phyloP scores from a whole-genome alignment of 1,140 invertebrate genomes.

The Tribolium madens region DNA sequence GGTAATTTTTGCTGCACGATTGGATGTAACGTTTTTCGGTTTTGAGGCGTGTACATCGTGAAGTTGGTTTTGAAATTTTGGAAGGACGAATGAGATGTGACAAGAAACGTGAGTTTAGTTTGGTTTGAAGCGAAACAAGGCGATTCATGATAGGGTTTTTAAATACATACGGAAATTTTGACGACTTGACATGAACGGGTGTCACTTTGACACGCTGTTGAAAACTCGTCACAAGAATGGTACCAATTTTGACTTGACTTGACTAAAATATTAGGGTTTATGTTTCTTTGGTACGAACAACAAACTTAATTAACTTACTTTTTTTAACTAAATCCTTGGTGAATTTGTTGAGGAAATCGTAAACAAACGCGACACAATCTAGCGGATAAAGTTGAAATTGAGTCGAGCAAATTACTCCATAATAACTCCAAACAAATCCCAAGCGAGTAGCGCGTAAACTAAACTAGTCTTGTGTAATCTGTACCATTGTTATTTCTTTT shows the following conservation, averaged over 20 bases:
- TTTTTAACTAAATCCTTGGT: too few relatives aligned
- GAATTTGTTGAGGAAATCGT: too few relatives aligned
- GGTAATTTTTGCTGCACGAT: background rate
- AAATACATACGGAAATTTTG: slow-evolving; percentile 12
- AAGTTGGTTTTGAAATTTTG: background rate
- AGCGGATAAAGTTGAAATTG: background rate
- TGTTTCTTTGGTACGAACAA: too few relatives aligned
- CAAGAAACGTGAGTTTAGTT: background rate
- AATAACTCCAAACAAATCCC: background rate
- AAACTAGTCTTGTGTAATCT: background rate
- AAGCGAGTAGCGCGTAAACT: background rate
- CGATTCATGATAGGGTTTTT: background rate
- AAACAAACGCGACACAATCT: background rate
- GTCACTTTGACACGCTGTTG: background rate
- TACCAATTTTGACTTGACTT: too few relatives aligned
- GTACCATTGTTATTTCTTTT: background rate
- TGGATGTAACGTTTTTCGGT: background rate
- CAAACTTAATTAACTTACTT: too few relatives aligned
- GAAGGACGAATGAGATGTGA: background rate
- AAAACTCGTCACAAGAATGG: too few relatives aligned
- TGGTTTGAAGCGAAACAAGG: background rate
- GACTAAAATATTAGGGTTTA: too few relatives aligned
- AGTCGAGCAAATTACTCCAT: background rate
- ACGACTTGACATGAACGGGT: slow-evolving; percentile 8
- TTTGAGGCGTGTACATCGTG: background rate